Evolutionary conservation across 2,888 invertebrate genomes (phyloP), one percentile per base, ranked within the genome.

Genomic region (Drosophila macrospina): DNA sequence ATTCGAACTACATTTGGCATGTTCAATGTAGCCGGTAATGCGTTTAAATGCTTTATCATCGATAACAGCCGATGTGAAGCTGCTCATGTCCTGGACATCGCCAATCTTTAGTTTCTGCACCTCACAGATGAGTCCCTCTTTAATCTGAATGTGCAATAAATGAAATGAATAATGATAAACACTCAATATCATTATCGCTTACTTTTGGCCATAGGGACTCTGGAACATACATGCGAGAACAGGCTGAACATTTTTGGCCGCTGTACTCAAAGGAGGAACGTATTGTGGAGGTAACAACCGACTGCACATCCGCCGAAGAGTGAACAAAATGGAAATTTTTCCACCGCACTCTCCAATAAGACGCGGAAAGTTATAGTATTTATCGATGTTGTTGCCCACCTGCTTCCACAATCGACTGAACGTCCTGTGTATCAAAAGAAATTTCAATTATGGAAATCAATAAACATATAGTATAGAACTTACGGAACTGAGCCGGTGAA

Each of bases 291-390:
- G 95, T 94, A 0, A 98, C 95, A 3, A 98, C 98, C 7, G 96
- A 94, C 20, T 95, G 93, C 0, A 95, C 93, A 92, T 99, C 96
- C 10, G 99, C 99, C 10, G 97, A 95, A 0, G 96, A 95, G 92
- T 99, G 99, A 28, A 99, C 94, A 88, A 99, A 98, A 92, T 99
- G 99, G 92, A 97, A 99, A 93, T 99, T 99, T 92, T 99, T 99
- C 99, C 99, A 55, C 99, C 99, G 92, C 99, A 99, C 93, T 99
- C 99, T 67, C 97, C 96, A 86, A 99, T 96, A 57, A 99, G 93
- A 76, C 98, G 95, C 0, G 99, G 99, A 92, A 98, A 99, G 90
- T 97, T 97, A 42, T 93, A 94, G 91, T 98, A 99, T 2, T 92
- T 94, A 79, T 94, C 94, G 42, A 99, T 94, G 90, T 99, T 99